These are phyloP conservation scores for Ostrea denselamellosa DNA, from an alignment of 1,140 invertebrate species.

Conservation along the genomic window DNA sequence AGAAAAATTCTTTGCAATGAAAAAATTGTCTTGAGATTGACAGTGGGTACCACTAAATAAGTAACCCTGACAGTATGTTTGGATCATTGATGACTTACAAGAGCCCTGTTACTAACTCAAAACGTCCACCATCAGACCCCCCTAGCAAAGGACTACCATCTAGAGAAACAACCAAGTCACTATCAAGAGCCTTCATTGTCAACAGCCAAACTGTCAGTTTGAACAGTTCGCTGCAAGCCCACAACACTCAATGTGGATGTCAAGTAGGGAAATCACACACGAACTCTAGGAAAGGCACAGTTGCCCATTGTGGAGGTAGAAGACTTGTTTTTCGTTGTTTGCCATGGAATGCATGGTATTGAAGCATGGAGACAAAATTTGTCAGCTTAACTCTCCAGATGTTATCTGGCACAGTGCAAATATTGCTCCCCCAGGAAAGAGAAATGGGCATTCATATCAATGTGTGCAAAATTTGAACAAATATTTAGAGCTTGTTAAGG, in stretches of 20 bases:
- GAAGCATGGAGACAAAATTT: conserved; percentile 31
- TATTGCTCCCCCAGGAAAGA: background rate
- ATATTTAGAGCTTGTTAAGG: conserved; percentile 16
- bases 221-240: conserved; percentile 33
- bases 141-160: background rate
- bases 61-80: conserved; percentile 36
- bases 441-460: background rate
- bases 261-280: background rate
- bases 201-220: conserved; percentile 32
- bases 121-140: background rate
- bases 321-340: conserved; percentile 29
- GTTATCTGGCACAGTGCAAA: conserved; percentile 18
- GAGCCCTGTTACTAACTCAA: background rate
- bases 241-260: conserved; percentile 25
- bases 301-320: conserved; percentile 15
- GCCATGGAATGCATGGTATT: conserved; percentile 8
- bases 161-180: conserved; percentile 1
- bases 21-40: background rate
- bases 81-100: background rate
- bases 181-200: conserved; percentile 10
- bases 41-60: conserved; percentile 23
- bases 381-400: conserved; percentile 17
- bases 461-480: conserved; percentile 18
- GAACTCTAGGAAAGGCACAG: conserved; percentile 25
- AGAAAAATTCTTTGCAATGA: background rate